Conservation (phyloP, 2,113 vertebrate genomes). For the Microcebus jonahi region DNA sequence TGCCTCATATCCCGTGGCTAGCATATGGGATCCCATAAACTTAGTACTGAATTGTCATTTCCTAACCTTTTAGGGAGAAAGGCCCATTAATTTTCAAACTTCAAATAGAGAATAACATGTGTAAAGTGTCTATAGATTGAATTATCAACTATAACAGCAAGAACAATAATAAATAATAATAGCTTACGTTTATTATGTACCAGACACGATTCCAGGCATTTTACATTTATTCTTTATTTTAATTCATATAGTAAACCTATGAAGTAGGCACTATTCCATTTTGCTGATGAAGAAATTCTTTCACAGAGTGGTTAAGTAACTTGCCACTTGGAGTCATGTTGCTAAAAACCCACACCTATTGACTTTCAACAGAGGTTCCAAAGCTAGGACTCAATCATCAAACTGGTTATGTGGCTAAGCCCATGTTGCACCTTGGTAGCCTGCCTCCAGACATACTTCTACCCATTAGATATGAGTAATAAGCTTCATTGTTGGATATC, state of each 20-base stretch:
- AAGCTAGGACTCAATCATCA: not conserved
- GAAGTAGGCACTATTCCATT: not conserved
- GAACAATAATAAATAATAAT: not conserved
- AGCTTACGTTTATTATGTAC: slow-evolving; percentile 12
- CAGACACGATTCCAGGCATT: not conserved
- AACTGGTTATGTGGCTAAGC: not conserved
- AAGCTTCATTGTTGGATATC: not conserved
- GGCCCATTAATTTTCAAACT: not conserved
- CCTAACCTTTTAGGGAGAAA: not conserved
- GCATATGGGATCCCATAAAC: not conserved
- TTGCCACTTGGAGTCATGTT: not conserved
- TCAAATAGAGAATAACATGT: slow-evolving; percentile 17
- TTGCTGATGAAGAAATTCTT: not conserved
- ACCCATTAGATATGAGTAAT: not conserved
- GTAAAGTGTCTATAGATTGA: not conserved
- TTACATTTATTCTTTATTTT: slow-evolving; percentile 35
- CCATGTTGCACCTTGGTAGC: not conserved
- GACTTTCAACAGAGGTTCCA: too few relatives aligned
- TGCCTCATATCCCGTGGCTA: not conserved
- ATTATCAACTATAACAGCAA: not conserved
- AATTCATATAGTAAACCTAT: not conserved
- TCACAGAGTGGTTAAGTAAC: not conserved
- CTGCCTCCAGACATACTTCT: not conserved
- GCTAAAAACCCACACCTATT: too few relatives aligned
- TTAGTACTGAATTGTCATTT: not conserved